Evolutionary conservation across 2,888 invertebrate genomes (phyloP).

Genomic region (Eupithecia abbreviata): DNA sequence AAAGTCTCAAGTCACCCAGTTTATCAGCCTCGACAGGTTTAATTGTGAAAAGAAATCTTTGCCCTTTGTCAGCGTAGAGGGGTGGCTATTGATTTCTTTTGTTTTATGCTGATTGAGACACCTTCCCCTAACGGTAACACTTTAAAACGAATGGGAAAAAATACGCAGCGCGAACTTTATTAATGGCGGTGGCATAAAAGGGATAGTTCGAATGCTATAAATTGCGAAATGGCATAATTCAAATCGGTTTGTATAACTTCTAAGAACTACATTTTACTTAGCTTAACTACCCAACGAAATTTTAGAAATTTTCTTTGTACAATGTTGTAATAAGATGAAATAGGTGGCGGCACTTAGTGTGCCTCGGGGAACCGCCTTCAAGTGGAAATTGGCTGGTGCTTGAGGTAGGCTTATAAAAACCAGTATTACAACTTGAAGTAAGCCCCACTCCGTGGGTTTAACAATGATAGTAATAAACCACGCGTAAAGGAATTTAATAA

Average conservation of each 20-base stretch:
- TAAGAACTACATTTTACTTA: too few species aligned
- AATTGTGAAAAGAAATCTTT: conserved; percentile 85
- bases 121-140: conserved; percentile 75
- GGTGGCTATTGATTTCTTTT: conserved; percentile 83
- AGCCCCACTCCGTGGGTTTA: too few species aligned
- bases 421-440: too few species aligned
- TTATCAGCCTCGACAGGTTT: conserved; percentile 77
- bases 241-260: not conserved
- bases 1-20: conserved; percentile 63
- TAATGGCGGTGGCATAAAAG: conserved; percentile 43
- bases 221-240: conserved; percentile 27
- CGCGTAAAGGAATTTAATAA: too few species aligned
- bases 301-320: too few species aligned
- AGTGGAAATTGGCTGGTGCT: too few species aligned
- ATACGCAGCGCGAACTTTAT: conserved; percentile 52
- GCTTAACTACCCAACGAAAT: too few species aligned
- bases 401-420: not conserved
- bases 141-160: conserved; percentile 73
- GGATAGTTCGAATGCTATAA: conserved; percentile 33
- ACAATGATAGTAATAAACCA: too few species aligned
- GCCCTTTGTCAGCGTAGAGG: conserved; percentile 79
- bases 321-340: too few species aligned
- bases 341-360: too few species aligned
- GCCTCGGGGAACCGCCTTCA: too few species aligned
- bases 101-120: conserved; percentile 85